Evolutionary conservation across 2,888 invertebrate species (phyloP), one percentile per base, ranked within the genome.

Genomic region (Conus canariensis): DNA sequence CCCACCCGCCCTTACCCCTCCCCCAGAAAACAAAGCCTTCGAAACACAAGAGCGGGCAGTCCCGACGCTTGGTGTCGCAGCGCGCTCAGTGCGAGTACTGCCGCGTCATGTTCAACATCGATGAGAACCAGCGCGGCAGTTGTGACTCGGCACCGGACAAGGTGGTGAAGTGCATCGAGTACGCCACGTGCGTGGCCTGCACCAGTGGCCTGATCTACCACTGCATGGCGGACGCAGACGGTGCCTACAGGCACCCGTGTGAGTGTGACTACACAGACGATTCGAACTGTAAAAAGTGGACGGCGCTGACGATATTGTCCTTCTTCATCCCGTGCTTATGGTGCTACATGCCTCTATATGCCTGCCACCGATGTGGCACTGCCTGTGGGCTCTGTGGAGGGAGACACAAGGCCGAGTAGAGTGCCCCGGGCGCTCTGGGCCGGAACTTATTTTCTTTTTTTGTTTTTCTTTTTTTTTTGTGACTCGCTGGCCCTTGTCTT

Each of bases 251-350:
- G 83, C 97, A 97, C 95, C 98, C 98, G 14, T 99, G 98, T 97
- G 97, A 98, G 92, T 98, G 98, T 96, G 97, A 97, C 58, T 96
- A 97, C 64, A 97, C 93, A n/a, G 96, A 96, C 90, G 93, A 94
- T 90, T 94, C 94, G 89, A 95, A 95, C 92, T 95, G 95, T 91
- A 98, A 98, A 94, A 97, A 98, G 97, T 99, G 99, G 99, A 96
- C 98, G 93, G 98, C 98, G 90, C 97, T 99, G 93, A 97, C 98
- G 60, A 97, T 99, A 92, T 97, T 99, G 90, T 98, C 98, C 91
- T 96, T 99, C 93, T 97, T 99, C 94, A 98, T 99, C 95, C 99
- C 99, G 93, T 99, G 99, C 96, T 97, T 99, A 94, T 99, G 99
- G 97, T 98, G 98, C 97, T 99, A 99, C 97, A 97, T 98, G 94